Base-by-base conservation (phyloP, 1,140 invertebrate genomes). In the Drosophila bifasciata region DNA sequence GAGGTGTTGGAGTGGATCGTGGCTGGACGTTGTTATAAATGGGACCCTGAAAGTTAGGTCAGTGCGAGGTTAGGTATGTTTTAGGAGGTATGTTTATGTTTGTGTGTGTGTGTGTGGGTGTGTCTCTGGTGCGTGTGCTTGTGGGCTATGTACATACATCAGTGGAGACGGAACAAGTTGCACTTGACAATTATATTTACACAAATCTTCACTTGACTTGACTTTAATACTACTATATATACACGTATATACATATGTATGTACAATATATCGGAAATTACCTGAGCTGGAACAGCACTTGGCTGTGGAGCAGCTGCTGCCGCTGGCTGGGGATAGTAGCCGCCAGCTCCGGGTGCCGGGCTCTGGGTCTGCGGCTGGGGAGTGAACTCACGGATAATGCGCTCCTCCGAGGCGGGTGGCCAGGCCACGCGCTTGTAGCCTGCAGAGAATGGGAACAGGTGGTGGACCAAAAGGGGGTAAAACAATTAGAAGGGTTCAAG, bases 391-490 rank as follows among this genome's bases (percentile, higher is more conserved):
- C 94, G 92, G 55, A 91, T 75, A 32, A 90, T 86, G 49, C 88
- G 80, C 80, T 91, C 90, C 74, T 96, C 95, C 48, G 94, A 94
- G 85, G 94, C 94, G 85, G 96, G 96, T 59, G 96, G 96, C 96
- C 96, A 96, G 90, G 95, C 95, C 78, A 96, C 95, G 92, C 95
- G 94, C 93, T 96, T 96, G 72, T 95, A 93, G 91, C 95, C 96
- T 96, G 92, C 1, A 5, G 17, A 8, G 21, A 8, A 11, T 13
- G 45, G 9, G n/a, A n/a, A n/a, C n/a, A n/a, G n/a, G n/a, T n/a
- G n/a, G n/a, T n/a, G n/a, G n/a, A n/a, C n/a, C n/a, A n/a, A n/a
- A 41, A 17, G 52, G 28, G 13, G 16, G 4, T 50, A 41, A n/a
- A 32, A 28, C 19, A 1, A 23, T 28, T 52, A 43, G 45, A 39